Conservation (phyloP, 2,113 vertebrate species). For the Piprites chloris region DNA sequence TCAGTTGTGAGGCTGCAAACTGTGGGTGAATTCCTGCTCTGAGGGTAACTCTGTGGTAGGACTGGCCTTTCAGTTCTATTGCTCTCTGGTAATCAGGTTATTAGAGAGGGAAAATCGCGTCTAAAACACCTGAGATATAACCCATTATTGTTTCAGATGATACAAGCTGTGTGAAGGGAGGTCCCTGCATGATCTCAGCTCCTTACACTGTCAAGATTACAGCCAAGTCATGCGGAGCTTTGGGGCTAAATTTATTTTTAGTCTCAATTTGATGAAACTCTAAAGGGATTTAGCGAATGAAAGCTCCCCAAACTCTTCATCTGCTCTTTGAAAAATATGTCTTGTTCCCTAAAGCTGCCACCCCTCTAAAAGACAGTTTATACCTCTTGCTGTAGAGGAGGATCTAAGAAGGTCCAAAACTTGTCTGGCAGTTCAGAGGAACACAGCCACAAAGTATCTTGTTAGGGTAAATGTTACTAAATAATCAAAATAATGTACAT, state of each 20-base stretch:
- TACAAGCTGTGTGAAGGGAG: neutral
- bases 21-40: neutral
- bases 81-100: neutral
- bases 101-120: neutral
- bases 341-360: neutral
- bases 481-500: neutral
- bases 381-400: neutral
- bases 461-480: neutral
- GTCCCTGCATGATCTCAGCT: neutral
- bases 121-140: neutral
- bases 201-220: neutral
- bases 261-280: neutral
- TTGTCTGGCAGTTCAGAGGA: neutral
- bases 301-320: neutral
- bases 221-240: neutral
- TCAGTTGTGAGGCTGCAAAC: neutral
- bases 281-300: neutral
- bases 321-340: neutral
- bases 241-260: neutral
- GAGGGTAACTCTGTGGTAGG: neutral
- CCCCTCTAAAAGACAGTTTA: neutral
- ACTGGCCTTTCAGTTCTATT: neutral
- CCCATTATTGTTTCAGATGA: neutral
- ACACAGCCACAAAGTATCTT: neutral
- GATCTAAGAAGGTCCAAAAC: neutral